Percentiles rank a stretch among this genome's conserved stretches.
Conservation (phyloP, 2,113 vertebrate genomes). For the Chloroceryle aenea region DNA sequence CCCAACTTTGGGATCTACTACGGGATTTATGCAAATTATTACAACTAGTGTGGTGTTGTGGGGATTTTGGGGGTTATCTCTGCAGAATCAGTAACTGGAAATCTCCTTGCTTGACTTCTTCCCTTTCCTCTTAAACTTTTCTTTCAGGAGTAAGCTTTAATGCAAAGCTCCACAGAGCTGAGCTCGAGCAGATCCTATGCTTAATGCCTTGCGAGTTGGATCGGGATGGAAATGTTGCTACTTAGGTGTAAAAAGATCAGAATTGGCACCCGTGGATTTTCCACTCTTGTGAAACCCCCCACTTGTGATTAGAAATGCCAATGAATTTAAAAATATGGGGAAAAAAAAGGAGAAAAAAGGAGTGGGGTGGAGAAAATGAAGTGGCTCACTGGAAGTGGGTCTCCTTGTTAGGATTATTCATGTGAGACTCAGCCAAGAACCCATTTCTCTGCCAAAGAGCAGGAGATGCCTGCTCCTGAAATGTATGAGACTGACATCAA, state of each 20-base stretch:
- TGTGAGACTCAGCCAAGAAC: constrained; percentile 16
- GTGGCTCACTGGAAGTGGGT: not conserved
- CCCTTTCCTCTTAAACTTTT: not conserved
- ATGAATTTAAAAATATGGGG: not conserved
- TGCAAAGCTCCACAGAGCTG: not conserved
- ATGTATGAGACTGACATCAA: constrained; percentile 42
- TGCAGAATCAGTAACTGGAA: not conserved
- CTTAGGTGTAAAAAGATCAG: not conserved
- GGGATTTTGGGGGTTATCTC: not conserved
- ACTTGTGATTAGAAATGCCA: too few species aligned
- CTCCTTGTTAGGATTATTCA: constrained; percentile 35
- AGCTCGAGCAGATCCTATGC: not conserved
- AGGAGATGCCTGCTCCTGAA: constrained; percentile 26
- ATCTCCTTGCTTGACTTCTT: not conserved
- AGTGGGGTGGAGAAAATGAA: not conserved
- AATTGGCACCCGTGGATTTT: not conserved
- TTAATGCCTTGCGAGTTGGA: not conserved
- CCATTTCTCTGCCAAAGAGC: constrained; percentile 1
- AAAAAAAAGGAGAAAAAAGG: too few species aligned
- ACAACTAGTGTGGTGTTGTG: too few species aligned
- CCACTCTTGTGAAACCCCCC: not conserved
- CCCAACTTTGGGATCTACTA: too few species aligned
- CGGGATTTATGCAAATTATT: too few species aligned
- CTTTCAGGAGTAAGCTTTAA: not conserved
- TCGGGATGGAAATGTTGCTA: not conserved